Conservation (phyloP, 2,888 invertebrate species). For the Kuschelorhynchus macadamiae region DNA sequence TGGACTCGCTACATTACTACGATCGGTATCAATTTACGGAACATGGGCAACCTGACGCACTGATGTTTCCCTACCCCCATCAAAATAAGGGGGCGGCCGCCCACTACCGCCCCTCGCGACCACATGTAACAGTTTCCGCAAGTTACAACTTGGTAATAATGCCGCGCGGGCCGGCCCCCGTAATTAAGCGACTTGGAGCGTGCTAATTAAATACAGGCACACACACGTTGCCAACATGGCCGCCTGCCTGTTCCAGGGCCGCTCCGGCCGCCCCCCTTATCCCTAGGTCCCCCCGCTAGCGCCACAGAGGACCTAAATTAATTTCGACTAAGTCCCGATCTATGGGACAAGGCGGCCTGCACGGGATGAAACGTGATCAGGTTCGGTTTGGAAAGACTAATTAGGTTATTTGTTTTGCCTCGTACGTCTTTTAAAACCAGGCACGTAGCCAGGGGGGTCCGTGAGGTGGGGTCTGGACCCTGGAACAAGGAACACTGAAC, state of each 20-base stretch:
- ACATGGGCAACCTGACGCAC: background rate
- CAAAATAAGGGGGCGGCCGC: constrained; percentile 30
- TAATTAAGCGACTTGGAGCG: constrained; percentile 65
- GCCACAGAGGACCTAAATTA: constrained; percentile 65
- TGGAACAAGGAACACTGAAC: too few species aligned
- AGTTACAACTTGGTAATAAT: constrained; percentile 59
- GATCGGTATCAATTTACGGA: background rate
- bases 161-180: constrained; percentile 65
- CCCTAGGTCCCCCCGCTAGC: constrained; percentile 24
- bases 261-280: constrained; percentile 19
- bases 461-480: too few species aligned
- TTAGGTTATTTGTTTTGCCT: constrained; percentile 24
- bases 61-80: constrained; percentile 14
- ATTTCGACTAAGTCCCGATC: constrained; percentile 66
- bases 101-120: constrained; percentile 58
- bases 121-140: constrained; percentile 65
- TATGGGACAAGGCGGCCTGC: constrained; percentile 35
- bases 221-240: constrained; percentile 59
- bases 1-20: too few species aligned
- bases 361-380: constrained; percentile 28
- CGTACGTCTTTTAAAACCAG: background rate
- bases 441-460: too few species aligned
- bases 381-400: constrained; percentile 16
- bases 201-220: constrained; percentile 67
- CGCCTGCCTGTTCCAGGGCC: constrained; percentile 46